Evolutionary conservation across 2,888 invertebrate genomes (phyloP).

Genomic region (Acrocera orbiculus): DNA sequence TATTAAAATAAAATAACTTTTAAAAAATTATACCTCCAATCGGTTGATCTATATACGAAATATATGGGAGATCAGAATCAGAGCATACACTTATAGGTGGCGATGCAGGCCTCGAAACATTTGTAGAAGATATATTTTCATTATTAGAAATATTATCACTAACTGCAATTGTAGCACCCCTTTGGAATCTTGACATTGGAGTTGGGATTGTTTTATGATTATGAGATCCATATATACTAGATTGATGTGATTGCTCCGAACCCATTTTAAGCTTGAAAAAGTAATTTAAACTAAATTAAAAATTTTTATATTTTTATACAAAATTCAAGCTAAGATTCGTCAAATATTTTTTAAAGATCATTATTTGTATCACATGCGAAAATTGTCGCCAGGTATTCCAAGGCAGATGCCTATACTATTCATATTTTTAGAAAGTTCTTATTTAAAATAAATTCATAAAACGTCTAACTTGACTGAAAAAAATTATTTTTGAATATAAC

Average conservation of each 20-base stretch:
- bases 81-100: conserved; percentile 80
- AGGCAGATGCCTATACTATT: too few species aligned
- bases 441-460: too few species aligned
- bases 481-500: too few species aligned
- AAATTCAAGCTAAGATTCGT: too few species aligned
- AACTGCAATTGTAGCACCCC: conserved; percentile 36
- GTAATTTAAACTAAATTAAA: too few species aligned
- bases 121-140: conserved; percentile 19
- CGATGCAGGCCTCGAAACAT: conserved; percentile 43
- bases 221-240: conserved; percentile 17
- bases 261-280: too few species aligned
- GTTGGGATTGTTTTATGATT: conserved; percentile 4
- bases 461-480: too few species aligned
- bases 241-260: conserved; percentile 43
- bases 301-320: too few species aligned
- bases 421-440: too few species aligned
- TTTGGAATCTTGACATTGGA: conserved; percentile 30
- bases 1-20: not conserved
- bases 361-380: too few species aligned
- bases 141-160: conserved; percentile 19
- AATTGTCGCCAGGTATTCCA: too few species aligned
- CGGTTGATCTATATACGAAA: conserved; percentile 77
- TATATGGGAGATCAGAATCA: conserved; percentile 76
- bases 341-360: too few species aligned
- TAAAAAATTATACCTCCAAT: conserved; percentile 47